A percentile compares a stretch with the other conserved stretches of the same genome.
phyloP scores from a whole-genome alignment of 2,113 vertebrate species.

The Oreochromis tanganicae region DNA sequence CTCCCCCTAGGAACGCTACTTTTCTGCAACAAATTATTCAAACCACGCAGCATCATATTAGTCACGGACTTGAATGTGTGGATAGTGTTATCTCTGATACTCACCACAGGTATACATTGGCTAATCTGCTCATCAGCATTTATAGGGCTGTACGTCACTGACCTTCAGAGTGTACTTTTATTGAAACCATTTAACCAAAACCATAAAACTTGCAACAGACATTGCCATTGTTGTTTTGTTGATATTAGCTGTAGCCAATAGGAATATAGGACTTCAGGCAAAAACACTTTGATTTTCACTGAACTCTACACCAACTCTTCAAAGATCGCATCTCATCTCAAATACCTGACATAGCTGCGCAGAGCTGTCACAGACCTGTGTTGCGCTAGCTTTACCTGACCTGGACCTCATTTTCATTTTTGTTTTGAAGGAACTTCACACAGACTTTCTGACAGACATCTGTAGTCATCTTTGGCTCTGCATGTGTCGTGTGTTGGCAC shows the following conservation, averaged over 20 bases:
- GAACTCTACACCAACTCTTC: background rate
- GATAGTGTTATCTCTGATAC: background rate
- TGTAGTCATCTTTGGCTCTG: background rate
- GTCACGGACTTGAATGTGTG: background rate
- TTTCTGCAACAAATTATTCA: background rate
- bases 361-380: background rate
- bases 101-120: background rate
- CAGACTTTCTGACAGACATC: background rate
- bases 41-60: background rate
- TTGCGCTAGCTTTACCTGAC: background rate
- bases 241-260: background rate
- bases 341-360: background rate
- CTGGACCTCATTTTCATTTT: background rate
- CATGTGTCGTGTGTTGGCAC: background rate
- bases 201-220: background rate
- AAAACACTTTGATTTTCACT: background rate
- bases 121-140: background rate
- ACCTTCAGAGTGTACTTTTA: background rate
- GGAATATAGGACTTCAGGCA: background rate
- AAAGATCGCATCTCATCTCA: background rate
- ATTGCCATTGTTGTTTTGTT: background rate
- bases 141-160: background rate
- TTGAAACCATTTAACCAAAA: background rate
- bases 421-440: background rate
- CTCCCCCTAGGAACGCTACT: fast-evolving